Evolutionary conservation across 2,113 vertebrate species (phyloP), one percentile per base, ranked within the genome.

Genomic region (Poeciliopsis turrubarensis): DNA sequence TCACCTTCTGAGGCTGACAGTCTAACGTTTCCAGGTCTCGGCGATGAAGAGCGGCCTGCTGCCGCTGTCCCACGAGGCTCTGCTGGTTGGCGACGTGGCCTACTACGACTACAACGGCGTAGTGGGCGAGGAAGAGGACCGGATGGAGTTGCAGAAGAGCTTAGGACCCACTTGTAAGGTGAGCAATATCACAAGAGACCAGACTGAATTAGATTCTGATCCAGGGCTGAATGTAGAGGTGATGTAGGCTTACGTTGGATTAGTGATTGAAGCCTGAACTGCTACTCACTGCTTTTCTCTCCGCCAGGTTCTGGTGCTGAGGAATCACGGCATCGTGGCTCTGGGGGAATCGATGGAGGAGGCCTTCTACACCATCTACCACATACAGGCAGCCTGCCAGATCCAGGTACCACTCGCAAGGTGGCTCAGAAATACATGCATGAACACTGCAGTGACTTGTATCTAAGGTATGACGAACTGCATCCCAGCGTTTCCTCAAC

Each of bases 161-260:
- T 95, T 99, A 1, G 97, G 98, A 6, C 98, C 98, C 22, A 98
- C 97, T 60, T 97, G 97, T 92, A 99, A 98, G 96, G 98, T 98
- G 70, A 91, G 77, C 60, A 29, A 37, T 1, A 19, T n/a, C 66
- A 7, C 22, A 54, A 32, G 75, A 79, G 29, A 60, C 22, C 41
- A 61, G 34, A 64, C 68, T 57, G 6, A 65, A 60, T 65, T 11
- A 0, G 65, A 34, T 0, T 27, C 39, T 54, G 5, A 27, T 51
- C 65, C 61, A 31, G 74, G 30, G 66, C 51, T 62, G 73, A 65
- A 1, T 57, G 29, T 60, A 68, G 32, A 30, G 39, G 73, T 68
- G 72, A 85, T 68, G 79, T 65, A 29, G 13, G 44, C 0, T 39
- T 39, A 13, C 14, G 3, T 32, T 14, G 39, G 44, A 67, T 76